A percentile compares a stretch with the other conserved stretches of the same genome.
These are phyloP conservation scores for Drosophila nigrodunni DNA, from an alignment of 1,140 invertebrate species.

Conservation along the genomic window DNA sequence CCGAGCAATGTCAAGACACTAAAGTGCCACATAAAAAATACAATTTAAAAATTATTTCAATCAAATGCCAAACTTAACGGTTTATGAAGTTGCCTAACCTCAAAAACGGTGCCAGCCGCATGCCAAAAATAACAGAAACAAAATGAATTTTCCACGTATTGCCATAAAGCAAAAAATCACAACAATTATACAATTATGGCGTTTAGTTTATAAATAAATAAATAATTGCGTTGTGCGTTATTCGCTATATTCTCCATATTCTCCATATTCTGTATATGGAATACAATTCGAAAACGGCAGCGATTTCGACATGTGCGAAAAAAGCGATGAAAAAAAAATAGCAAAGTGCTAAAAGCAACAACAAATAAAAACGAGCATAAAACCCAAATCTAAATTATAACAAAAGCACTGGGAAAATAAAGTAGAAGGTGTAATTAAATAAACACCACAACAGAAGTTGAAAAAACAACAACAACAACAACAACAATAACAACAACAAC, in stretches of 20 bases:
- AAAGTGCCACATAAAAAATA: slow-evolving; percentile 15
- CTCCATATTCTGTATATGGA: slow-evolving; percentile 6
- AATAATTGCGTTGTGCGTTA: slow-evolving; percentile 47
- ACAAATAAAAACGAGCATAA: slow-evolving; percentile 19
- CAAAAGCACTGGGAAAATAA: slow-evolving; percentile 47
- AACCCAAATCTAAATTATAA: slow-evolving; percentile 60
- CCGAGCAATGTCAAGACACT: slow-evolving; percentile 19
- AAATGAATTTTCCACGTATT: slow-evolving; percentile 40
- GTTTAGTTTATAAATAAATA: slow-evolving; percentile 52
- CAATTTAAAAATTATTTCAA: not conserved
- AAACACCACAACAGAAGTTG: slow-evolving; percentile 33
- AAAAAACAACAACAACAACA: not conserved
- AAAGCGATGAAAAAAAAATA: slow-evolving; percentile 8
- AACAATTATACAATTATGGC: slow-evolving; percentile 43
- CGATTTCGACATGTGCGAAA: slow-evolving; percentile 65
- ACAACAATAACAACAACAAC: slow-evolving; percentile 20
- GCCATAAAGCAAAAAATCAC: slow-evolving; percentile 6
- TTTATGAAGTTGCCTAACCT: slow-evolving; percentile 3
- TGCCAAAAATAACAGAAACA: slow-evolving; percentile 10
- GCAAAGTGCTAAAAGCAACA: slow-evolving; percentile 27
- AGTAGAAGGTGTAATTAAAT: slow-evolving; percentile 69
- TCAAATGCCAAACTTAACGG: not conserved
- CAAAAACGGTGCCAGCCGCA: not conserved
- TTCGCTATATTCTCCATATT: not conserved
- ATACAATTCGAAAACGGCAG: slow-evolving; percentile 18